Evolutionary conservation across 1,140 invertebrate genomes (phyloP).

Genomic region (Oncopeltus fasciatus): DNA sequence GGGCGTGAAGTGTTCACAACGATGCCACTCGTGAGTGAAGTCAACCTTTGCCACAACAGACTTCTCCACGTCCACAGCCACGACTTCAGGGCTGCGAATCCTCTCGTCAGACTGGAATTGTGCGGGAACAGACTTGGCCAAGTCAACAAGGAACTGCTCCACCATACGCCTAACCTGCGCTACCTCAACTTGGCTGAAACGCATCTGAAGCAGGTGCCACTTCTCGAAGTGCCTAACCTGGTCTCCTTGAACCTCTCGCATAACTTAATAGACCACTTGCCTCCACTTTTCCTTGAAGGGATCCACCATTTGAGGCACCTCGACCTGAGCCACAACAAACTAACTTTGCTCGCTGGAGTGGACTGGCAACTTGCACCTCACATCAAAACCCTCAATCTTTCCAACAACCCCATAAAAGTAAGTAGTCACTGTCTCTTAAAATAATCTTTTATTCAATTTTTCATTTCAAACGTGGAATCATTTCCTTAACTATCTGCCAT

Average conservation of each 20-base stretch:
- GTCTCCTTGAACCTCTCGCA: constrained; percentile 58
- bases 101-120: constrained; percentile 61
- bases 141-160: constrained; percentile 76
- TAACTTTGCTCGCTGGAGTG: constrained; percentile 45
- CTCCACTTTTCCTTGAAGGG: constrained; percentile 44
- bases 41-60: constrained; percentile 66
- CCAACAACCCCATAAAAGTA: constrained; percentile 46
- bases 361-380: constrained; percentile 40
- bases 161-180: constrained; percentile 68
- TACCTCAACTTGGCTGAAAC: constrained; percentile 57
- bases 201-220: constrained; percentile 54
- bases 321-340: constrained; percentile 48
- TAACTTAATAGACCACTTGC: constrained; percentile 48
- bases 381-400: constrained; percentile 45
- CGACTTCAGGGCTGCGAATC: constrained; percentile 66
- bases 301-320: constrained; percentile 46
- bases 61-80: constrained; percentile 75
- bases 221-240: constrained; percentile 52
- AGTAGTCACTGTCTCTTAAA: too few relatives aligned
- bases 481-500: too few relatives aligned
- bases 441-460: too few relatives aligned
- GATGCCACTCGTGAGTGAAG: constrained; percentile 55
- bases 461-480: too few relatives aligned
- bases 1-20: constrained; percentile 74
- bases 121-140: constrained; percentile 63